Base-by-base conservation (phyloP, 1,140 invertebrate species). In the Trichonephila inaurata region DNA sequence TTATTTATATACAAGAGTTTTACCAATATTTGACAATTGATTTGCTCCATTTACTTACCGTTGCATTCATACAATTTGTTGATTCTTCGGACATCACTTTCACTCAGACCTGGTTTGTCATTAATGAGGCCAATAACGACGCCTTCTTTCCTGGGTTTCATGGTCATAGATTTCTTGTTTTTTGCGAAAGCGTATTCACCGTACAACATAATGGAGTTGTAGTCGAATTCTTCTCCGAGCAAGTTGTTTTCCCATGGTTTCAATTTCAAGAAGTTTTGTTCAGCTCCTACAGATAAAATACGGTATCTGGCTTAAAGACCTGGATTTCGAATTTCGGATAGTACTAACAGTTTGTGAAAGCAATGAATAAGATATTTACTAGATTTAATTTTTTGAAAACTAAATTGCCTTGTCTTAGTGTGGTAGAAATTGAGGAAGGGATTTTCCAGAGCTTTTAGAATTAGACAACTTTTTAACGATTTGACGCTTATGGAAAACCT, bases 171-270 rank as follows among this genome's bases (percentile, higher is more conserved):
- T 10, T 81, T 64, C 7, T 60, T n/a, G 58, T 95, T 87, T 66
- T 95, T 94, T 24, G 90, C 88, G 82, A 95, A 95, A 18, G 95
- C 94, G 7, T 86, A 94, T 12, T 94, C 77, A 21, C 93, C 94
- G 64, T 95, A 95, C 24, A 94, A 82, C 95, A 95, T 95, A 12
- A 95, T 92, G 10, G 94, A 95, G 2, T 94, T 89, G 89, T 94
- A 95, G 81, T 95, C 94, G 58, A 94, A 95, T 19, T 93, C 60
- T 24, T 92, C 94, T 10, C 60, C 58, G 28, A 94, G 28, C 4
- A 90, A 51, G 58, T 94, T 94, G 82, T 93, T 85, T 58, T 94
- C 91, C 91, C 91, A 94, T 2, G 89, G 90, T n/a, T 61, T 51
- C 21, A 94, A 24, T 61, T 94, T 94, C 4, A 92, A 12, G 40